Evolutionary conservation across 35 echinoderm and acorn worm genomes (phyloP), one percentile per base, ranked within the genome.

Genomic region (Holothuria glaberrima): DNA sequence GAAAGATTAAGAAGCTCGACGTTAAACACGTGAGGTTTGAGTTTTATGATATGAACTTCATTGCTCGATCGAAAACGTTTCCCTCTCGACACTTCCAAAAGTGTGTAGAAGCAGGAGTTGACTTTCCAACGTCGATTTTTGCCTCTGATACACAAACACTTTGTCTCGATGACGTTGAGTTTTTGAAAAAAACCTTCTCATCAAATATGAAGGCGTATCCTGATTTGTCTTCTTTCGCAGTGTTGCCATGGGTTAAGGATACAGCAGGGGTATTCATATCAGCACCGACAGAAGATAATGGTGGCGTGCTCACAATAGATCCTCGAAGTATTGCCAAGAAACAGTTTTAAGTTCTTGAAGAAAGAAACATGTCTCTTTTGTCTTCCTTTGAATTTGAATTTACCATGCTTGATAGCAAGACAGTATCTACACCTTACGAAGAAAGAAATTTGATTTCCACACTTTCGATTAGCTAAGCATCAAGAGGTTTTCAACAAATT

Each of bases 371-470:
- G 20, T 80, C 58, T 60, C 30, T 95, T 18, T 52, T 88, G 10
- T 78, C 90, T 12, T 59, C 85, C 9, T 86, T 83, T 41, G 94
- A 91, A 32, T 86, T 92, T 56, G 94, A 95, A 73, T 95, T 95
- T 57, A 89, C 81, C 19, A 56, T 95, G 20, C 59, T 92, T 0
- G 75, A 92, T 65, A 21, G 59, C 0, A 58, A 95, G 54, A 75
- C 94, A 9, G 62, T 57, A 25, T 64, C 92, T 71, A 90, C 84
- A 14, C 24, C 89, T 26, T 82, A 59, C 20, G 69, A 82, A 35
- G 65, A 92, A 41, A 41, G 36, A 34, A 95, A 85, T 54, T 44
- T 83, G 20, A 31, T 71, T 6, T 77, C 94, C 9, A 92, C 94
- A 20, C 24, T 95, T n/a, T 18, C 75, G 90, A n/a, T 36, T 69